Base-by-base conservation (phyloP, 2,797 vertebrate genomes). In the Hoplostethus mediterraneus region DNA sequence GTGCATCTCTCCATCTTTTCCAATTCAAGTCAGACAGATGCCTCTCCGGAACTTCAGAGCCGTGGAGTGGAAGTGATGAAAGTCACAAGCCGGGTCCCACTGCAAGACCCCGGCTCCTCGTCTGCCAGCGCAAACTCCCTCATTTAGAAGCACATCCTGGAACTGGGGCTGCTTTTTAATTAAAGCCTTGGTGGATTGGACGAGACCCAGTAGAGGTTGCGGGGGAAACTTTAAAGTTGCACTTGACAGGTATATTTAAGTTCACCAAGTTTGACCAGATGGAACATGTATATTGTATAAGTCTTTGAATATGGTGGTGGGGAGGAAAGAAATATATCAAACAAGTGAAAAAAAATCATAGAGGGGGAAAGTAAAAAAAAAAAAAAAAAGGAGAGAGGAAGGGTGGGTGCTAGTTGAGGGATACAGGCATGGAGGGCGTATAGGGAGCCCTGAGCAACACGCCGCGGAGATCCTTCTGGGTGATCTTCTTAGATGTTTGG, bases 231-330 rank as follows among this genome's bases (percentile, higher is more conserved):
- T 93, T 92, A 88, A 93, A 92, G 90, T 90, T 94, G 86, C 90
- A 91, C 90, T 94, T 93, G 94, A 94, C 93, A 95, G 94, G 93
- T 94, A 92, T 91, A 90, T 92, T 93, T 91, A 93, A 93, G 93
- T 93, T 94, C 89, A 93, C 85, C 85, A 85, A 91, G 91, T 93
- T 90, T 94, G 93, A 93, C 93, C 94, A 94, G 93, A 94, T 94
- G 90, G 93, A 90, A 73, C 91, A 93, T 94, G 87, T 90, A 94
- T 93, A 93, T 93, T 93, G 90, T 90, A 94, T 93, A 90, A 93
- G 92, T 90, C 88, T 90, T 85, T 90, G 89, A 92, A 91, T 91
- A 83, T 87, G 83, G 83, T 75, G 81, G 81, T 72, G 74, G 82
- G 81, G 77, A 75, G 75, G 56, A 85, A 78, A 87, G 81, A 86